Evolutionary conservation across 1,140 invertebrate species (phyloP).

Genomic region (Coenobita brevimanus): DNA sequence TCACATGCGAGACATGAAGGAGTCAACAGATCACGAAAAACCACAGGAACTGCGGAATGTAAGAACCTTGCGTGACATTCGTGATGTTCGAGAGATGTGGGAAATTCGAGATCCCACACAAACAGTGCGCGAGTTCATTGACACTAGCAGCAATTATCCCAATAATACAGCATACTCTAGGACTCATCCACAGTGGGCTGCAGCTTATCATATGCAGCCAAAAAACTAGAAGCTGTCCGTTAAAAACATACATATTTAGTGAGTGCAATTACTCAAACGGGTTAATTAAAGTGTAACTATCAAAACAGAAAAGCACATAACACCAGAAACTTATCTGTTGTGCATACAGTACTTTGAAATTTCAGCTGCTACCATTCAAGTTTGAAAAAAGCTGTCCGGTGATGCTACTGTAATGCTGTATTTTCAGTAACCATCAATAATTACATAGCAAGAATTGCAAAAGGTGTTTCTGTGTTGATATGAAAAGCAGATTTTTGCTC

Average conservation of each 20-base stretch:
- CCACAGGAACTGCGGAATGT: slow-evolving; percentile 37
- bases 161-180: slow-evolving; percentile 51
- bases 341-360: no score
- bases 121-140: slow-evolving; percentile 56
- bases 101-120: slow-evolving; percentile 54
- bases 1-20: slow-evolving; percentile 32
- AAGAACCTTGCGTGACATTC: slow-evolving; percentile 39
- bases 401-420: no score
- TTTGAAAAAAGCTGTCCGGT: no score
- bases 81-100: slow-evolving; percentile 49
- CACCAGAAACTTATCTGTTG: no score
- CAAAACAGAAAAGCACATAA: background rate
- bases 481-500: no score
- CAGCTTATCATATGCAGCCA: slow-evolving; percentile 40
- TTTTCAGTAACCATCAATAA: no score
- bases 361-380: no score
- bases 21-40: slow-evolving; percentile 44
- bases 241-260: background rate
- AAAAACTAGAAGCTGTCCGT: slow-evolving; percentile 39
- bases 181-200: slow-evolving; percentile 50
- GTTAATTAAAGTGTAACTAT: background rate
- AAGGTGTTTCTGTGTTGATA: no score
- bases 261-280: no score
- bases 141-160: slow-evolving; percentile 41
- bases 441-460: no score